Percentiles rank a stretch among this genome's conserved stretches.
These are phyloP conservation scores for Tetrao urogallus DNA, from an alignment of 2,113 vertebrate genomes.

Conservation along the genomic window DNA sequence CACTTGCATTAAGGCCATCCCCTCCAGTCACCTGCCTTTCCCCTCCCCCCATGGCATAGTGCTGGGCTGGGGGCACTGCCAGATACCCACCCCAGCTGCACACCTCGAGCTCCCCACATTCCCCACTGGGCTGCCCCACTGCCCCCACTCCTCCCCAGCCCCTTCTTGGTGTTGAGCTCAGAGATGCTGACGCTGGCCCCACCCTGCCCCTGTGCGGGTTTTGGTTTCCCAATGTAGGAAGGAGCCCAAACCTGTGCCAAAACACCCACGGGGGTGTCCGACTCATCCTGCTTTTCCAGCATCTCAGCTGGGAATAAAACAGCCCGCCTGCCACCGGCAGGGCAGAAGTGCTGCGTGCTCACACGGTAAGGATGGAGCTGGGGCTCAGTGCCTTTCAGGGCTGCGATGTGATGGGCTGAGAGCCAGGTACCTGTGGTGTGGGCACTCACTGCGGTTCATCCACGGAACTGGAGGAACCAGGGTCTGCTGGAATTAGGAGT, in stretches of 20 bases:
- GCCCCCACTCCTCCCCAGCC: fast-evolving
- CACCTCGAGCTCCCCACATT: fast-evolving
- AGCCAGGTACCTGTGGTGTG: not conserved
- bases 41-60: fast-evolving
- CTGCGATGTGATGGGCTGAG: not conserved
- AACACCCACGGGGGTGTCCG: constrained; percentile 45
- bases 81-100: not conserved
- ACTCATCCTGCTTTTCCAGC: constrained; percentile 66
- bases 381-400: not conserved
- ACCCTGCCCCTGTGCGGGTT: not conserved
- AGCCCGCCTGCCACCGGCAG: not conserved
- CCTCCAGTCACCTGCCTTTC: not conserved
- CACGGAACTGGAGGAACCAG: not conserved
- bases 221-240: constrained; percentile 62
- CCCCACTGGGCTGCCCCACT: not conserved
- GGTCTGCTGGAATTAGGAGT: not conserved
- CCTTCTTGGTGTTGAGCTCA: not conserved
- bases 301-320: constrained; percentile 32
- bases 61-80: not conserved
- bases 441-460: not conserved
- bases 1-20: not conserved
- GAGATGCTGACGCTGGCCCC: not conserved
- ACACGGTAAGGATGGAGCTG: not conserved
- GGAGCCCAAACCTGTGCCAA: not conserved
- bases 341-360: not conserved